Evolutionary conservation across 2,888 invertebrate species (phyloP), one percentile per base, ranked within the genome.

Genomic region (Electrophaes corylata): DNA sequence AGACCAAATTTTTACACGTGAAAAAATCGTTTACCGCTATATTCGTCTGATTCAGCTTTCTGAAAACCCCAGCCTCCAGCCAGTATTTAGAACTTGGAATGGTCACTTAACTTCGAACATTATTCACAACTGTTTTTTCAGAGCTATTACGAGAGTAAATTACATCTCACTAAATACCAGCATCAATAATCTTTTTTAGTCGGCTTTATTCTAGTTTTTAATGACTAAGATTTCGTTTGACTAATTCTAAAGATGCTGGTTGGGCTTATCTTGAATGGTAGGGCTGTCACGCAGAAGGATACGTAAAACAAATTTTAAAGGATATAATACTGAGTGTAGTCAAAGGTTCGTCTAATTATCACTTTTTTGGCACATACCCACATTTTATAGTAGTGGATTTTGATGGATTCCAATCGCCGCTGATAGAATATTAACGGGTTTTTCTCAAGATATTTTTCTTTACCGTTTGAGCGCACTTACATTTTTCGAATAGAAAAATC

Each of bases 121-220:
- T 33, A 45, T 16, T 31, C 20, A n/a, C 33, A 46, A 35, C 33
- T 35, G 33, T 33, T 46, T 46, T 43, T 33, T 29, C 26, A 37
- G 16, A 16, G 8, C 37, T 16, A 37, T 37, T 37, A 16, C 16
- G 16, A 37, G 3, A 37, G 37, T 37, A 37, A 37, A 37, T 37
- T 37, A 37, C 37, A 37, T 14, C 16, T 16, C 16, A 37, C 37
- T 37, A 37, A 37, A 37, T 37, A 37, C 37, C 16, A 16, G 10
- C 37, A 37, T 37, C 37, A 37, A 37, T 37, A 37, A 37, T 16
- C 37, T 37, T 16, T 37, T 16, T 16, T 37, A 37, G 14, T 16
- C 37, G 16, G 10, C 37, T 37, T 8, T 3, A 37, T 8, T 37
- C 5, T 14, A 8, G 37, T 37, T 37, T 37, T 37, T 37, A 37